Evolutionary conservation across 1,140 invertebrate species (phyloP), one percentile per base, ranked within the genome.

Genomic region (Drepana arcuata): DNA sequence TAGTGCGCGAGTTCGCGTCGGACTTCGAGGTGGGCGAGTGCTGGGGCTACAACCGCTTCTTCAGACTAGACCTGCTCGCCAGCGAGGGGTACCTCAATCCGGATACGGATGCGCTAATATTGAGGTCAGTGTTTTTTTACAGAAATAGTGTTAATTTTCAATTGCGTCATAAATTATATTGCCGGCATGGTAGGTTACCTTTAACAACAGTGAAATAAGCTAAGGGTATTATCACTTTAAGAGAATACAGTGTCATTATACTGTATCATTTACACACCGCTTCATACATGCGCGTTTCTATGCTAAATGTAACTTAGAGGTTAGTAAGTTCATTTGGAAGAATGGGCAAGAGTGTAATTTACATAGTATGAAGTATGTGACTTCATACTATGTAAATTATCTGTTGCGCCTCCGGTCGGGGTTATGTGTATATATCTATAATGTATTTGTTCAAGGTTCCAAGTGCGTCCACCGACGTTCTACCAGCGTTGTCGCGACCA

Each of bases 1-100:
- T 97, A 53, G 93, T 96, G 5, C 85, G 91, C 41, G 91, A 93
- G 86, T 98, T 97, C 83, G 94, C 95, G 0, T 96, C 95, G 0
- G 95, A 97, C 83, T 97, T 98, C 86, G 95, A 97, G 85, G 94
- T 97, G 42, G 95, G 95, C n/a, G 95, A 98, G 86, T 98, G 95
- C 68, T 97, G 95, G 95, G 95, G 95, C 5, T 98, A 97, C 70
- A 98, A 97, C 72, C 85, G 95, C 44, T 98, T 98, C 80, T 98
- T 96, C 74, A 84, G 95, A 34, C 86, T 98, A 29, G 95, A 97
- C 84, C 84, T 96, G 23, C 85, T 98, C 7, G 94, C 93, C 11
- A 93, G 90, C 55, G 95, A 97, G 85, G 95, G 95, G 0, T 98
- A 96, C 71, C 83, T 92, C 28, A 91, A 93, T 66, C 88, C 89